Percentiles rank a stretch among this genome's conserved stretches.
Evolutionary conservation across 2,888 invertebrate genomes (phyloP).

Genomic region (Eubasilissa splendida): DNA sequence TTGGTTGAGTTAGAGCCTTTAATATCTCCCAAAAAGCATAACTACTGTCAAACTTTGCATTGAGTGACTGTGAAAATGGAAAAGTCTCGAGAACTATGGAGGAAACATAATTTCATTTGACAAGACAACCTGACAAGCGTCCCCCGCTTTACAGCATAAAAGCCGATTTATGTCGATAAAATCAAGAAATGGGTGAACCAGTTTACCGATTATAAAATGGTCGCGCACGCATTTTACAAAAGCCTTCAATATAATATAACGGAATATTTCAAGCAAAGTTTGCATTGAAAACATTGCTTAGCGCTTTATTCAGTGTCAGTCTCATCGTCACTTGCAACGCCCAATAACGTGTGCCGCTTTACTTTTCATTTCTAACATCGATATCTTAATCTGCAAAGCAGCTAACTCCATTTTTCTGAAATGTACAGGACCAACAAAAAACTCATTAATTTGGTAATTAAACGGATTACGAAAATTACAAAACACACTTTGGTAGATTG

Average conservation of each 20-base stretch:
- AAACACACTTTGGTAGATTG: no score
- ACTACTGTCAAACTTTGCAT: conserved; percentile 26
- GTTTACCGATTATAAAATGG: conserved; percentile 53
- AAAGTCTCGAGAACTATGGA: conserved; percentile 27
- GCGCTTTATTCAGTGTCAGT: no score
- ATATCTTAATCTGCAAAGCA: no score
- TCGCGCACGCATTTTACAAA: conserved; percentile 48
- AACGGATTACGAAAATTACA: no score
- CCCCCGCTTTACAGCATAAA: conserved; percentile 28
- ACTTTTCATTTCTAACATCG: no score
- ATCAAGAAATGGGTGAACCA: conserved; percentile 41
- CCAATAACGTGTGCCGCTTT: no score
- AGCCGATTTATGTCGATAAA: conserved; percentile 52
- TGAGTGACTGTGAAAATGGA: neutral
- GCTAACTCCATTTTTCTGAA: no score
- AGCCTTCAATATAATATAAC: conserved; percentile 31
- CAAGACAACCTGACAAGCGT: conserved; percentile 53
- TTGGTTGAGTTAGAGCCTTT: neutral
- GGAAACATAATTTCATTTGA: conserved; percentile 54
- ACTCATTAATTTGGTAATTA: no score
- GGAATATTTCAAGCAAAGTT: conserved; percentile 11
- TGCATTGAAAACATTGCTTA: no score
- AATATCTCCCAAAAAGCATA: neutral
- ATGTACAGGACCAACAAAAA: no score
- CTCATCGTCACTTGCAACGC: no score